Conservation (phyloP, 1,140 invertebrate species). For the Leguminivora glycinivorella region DNA sequence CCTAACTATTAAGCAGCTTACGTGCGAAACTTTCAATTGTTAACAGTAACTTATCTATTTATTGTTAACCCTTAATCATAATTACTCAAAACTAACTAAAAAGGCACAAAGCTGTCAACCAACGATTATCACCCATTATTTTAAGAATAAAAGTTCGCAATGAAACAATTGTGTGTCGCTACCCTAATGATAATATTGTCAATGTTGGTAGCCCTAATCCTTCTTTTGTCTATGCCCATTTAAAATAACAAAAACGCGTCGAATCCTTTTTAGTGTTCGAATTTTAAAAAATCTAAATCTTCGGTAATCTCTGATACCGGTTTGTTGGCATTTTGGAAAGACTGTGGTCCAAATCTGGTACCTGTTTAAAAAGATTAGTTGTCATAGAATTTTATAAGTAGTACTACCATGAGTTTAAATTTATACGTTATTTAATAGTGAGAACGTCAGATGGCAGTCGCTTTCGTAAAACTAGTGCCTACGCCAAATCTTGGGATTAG, state of each 20-base stretch:
- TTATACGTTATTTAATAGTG: too few relatives aligned
- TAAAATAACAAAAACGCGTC: not conserved
- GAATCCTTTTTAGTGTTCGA: not conserved
- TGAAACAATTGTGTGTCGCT: constrained; percentile 4
- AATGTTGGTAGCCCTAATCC: constrained; percentile 24
- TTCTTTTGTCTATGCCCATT: constrained; percentile 13
- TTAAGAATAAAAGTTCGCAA: constrained; percentile 16
- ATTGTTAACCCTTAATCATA: not conserved
- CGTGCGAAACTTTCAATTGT: not conserved
- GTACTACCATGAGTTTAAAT: too few relatives aligned
- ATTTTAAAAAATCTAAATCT: not conserved
- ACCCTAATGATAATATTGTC: constrained; percentile 26
- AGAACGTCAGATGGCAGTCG: too few relatives aligned
- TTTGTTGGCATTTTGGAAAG: not conserved
- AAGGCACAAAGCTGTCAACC: not conserved
- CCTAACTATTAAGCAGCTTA: not conserved
- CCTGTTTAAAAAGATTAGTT: constrained; percentile 13
- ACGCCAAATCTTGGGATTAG: too few relatives aligned
- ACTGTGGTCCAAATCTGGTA: constrained; percentile 4
- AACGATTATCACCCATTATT: not conserved
- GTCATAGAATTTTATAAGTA: not conserved
- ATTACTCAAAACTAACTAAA: constrained; percentile 6
- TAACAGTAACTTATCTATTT: not conserved
- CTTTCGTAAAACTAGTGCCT: too few relatives aligned
- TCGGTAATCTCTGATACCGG: constrained; percentile 1